These are phyloP conservation scores for Ceraclea dissimilis DNA, from an alignment of 2,888 invertebrate genomes.

Conservation along the genomic window DNA sequence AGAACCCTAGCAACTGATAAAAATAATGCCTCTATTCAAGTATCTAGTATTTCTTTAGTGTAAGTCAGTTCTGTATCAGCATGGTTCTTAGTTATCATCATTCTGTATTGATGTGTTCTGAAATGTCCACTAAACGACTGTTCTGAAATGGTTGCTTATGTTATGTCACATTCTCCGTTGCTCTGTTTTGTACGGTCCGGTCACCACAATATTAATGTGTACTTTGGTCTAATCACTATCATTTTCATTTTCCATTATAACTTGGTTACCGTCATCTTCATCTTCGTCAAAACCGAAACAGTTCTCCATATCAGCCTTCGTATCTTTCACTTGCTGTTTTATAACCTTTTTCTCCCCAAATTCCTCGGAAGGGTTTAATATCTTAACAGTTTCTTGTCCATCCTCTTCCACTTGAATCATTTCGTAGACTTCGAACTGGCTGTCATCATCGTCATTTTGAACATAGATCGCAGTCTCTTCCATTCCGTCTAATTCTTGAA, in stretches of 20 bases:
- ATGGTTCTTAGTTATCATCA: too few relatives aligned
- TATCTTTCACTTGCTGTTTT: slow-evolving; percentile 28
- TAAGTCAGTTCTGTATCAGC: too few relatives aligned
- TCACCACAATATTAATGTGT: too few relatives aligned
- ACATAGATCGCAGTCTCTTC: slow-evolving; percentile 17
- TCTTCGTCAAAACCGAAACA: slow-evolving; percentile 70
- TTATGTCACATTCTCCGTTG: too few relatives aligned
- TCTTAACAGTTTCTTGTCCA: slow-evolving; percentile 14
- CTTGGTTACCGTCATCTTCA: slow-evolving; percentile 30
- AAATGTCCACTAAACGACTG: too few relatives aligned
- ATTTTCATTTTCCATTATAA: slow-evolving; percentile 7
- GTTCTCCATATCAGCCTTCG: slow-evolving; percentile 64
- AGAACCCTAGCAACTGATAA: too few relatives aligned
- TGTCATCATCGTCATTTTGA: slow-evolving; percentile 29
- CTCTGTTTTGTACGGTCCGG: too few relatives aligned
- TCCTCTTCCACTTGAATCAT: slow-evolving; percentile 30
- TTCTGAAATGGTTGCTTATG: too few relatives aligned
- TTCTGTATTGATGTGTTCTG: too few relatives aligned
- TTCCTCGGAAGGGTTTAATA: slow-evolving; percentile 29
- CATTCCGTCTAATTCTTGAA: slow-evolving; percentile 13
- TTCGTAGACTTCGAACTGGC: slow-evolving; percentile 25
- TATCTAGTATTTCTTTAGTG: too few relatives aligned
- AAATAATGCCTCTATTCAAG: too few relatives aligned
- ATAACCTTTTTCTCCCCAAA: slow-evolving; percentile 32
- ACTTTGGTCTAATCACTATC: slow-evolving; percentile 7